Percentiles rank a stretch among this genome's conserved stretches.
phyloP scores from a whole-genome alignment of 2,888 invertebrate genomes.

The Cephus sareptanus region DNA sequence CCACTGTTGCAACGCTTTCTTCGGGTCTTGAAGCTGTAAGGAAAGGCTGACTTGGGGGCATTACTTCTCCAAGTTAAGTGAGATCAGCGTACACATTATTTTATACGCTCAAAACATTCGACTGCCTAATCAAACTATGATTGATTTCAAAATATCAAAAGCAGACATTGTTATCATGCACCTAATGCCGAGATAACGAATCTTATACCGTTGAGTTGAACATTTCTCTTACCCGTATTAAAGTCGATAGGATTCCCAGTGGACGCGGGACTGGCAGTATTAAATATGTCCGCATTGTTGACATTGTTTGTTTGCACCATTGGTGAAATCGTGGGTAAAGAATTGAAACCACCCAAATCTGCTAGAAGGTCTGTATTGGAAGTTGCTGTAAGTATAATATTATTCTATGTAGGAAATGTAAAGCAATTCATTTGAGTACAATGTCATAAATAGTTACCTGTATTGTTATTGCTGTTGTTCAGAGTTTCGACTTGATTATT shows the following conservation, averaged over 20 bases:
- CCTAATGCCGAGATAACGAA: background rate
- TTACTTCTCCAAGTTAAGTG: slow-evolving; percentile 40
- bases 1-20: slow-evolving; percentile 23
- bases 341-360: slow-evolving; percentile 65
- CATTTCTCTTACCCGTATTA: slow-evolving; percentile 47
- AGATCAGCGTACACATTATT: background rate
- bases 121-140: background rate
- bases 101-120: background rate
- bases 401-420: background rate
- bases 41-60: slow-evolving; percentile 57
- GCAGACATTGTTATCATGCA: slow-evolving; percentile 11
- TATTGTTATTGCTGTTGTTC: slow-evolving; percentile 55
- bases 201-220: slow-evolving; percentile 5
- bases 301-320: slow-evolving; percentile 45
- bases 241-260: slow-evolving; percentile 32
- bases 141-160: slow-evolving; percentile 10
- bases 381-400: slow-evolving; percentile 28
- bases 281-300: slow-evolving; percentile 53
- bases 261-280: slow-evolving; percentile 34
- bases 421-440: background rate
- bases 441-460: slow-evolving; percentile 36
- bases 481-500: slow-evolving; percentile 30
- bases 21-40: slow-evolving; percentile 50
- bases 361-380: slow-evolving; percentile 66
- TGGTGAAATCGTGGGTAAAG: slow-evolving; percentile 39